Conservation (phyloP, 2,113 vertebrate species). For the Oceanites oceanicus region DNA sequence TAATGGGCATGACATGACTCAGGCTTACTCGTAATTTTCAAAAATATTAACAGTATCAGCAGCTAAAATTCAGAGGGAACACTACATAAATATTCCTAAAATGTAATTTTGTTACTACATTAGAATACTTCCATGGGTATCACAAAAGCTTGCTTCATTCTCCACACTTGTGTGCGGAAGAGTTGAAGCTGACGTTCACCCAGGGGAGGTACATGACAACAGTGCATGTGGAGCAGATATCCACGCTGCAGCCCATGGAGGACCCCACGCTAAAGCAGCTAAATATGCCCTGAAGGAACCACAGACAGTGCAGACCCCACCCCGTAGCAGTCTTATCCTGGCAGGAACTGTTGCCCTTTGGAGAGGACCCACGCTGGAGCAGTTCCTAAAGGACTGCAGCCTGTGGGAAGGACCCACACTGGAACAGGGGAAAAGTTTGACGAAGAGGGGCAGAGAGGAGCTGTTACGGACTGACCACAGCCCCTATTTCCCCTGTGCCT, state of each 20-base stretch:
- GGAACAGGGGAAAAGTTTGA: neutral
- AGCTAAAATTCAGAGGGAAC: neutral
- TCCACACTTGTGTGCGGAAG: conserved; percentile 79
- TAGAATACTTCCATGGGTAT: neutral
- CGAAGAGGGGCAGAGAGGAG: neutral
- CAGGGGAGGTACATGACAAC: conserved; percentile 52
- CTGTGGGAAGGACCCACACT: rapidly evolving
- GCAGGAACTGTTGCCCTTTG: neutral
- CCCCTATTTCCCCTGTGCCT: neutral
- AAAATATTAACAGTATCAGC: neutral
- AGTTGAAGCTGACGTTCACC: conserved; percentile 34
- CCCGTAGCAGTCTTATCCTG: neutral
- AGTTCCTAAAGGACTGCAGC: neutral
- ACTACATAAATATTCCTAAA: neutral
- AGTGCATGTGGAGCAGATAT: neutral
- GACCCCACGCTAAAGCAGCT: neutral
- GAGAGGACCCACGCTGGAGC: neutral
- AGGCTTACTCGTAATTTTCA: neutral
- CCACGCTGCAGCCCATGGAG: neutral
- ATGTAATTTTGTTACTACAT: neutral
- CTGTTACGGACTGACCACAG: neutral
- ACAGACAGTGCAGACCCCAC: neutral
- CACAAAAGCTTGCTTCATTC: conserved; percentile 76
- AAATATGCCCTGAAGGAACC: neutral
- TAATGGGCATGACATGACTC: neutral